Evolutionary conservation across 2,797 vertebrate genomes (phyloP).

Genomic region (Eremophila alpestris): DNA sequence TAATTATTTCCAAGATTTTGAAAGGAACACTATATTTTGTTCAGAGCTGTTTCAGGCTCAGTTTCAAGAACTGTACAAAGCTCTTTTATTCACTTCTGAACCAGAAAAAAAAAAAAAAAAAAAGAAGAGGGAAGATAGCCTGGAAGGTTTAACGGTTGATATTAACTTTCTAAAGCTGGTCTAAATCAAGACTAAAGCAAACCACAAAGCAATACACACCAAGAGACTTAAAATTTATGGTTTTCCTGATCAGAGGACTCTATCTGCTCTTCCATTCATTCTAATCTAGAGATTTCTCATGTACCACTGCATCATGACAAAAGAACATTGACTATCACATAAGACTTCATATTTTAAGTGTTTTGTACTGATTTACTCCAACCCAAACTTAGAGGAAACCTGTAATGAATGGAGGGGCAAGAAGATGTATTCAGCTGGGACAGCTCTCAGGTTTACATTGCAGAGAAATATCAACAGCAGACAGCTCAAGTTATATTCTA

Average conservation of each 20-base stretch:
- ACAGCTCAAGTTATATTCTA: neutral
- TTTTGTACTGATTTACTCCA: neutral
- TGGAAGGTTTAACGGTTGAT: constrained; percentile 41
- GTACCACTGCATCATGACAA: neutral
- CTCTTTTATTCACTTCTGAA: constrained; percentile 66
- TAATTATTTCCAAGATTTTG: constrained; percentile 75
- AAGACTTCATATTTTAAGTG: neutral
- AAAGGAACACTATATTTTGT: constrained; percentile 72
- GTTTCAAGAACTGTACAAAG: constrained; percentile 74
- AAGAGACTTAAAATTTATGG: neutral
- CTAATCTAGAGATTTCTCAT: neutral
- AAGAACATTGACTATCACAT: neutral
- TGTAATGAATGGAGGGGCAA: neutral
- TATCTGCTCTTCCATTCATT: neutral
- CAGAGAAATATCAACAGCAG: neutral
- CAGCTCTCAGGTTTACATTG: neutral
- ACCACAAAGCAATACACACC: neutral
- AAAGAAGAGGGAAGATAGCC: neutral
- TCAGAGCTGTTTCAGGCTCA: constrained; percentile 57
- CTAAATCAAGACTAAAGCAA: constrained; percentile 40
- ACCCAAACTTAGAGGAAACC: neutral
- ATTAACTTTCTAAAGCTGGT: constrained; percentile 38
- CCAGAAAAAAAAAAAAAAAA: neutral
- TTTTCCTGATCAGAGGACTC: neutral
- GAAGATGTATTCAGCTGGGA: neutral